Percentiles rank a stretch among this genome's conserved stretches.
Conservation (phyloP, 30 jellyfish, hydroid and myxozoan species). For the Cassiopea andromeda region DNA sequence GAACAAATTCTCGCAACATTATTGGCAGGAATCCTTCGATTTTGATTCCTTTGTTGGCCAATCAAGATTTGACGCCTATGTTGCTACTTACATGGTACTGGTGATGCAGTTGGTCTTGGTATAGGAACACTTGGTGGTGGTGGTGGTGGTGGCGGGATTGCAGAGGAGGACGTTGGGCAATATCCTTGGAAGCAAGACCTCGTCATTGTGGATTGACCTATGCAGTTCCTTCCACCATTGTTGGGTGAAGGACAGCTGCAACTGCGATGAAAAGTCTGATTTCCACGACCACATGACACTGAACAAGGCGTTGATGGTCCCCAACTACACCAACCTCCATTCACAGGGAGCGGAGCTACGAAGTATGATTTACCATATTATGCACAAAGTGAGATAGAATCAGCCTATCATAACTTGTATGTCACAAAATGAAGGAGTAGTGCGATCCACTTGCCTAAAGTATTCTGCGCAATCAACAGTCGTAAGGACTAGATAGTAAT, state of each 20-base stretch:
- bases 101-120: neutral
- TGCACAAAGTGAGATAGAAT: neutral
- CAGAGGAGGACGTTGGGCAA: constrained; percentile 23
- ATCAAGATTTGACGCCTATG: too few species aligned
- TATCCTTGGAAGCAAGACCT: constrained; percentile 1
- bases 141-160: neutral
- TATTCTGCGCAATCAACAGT: too few species aligned
- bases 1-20: too few species aligned
- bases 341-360: neutral
- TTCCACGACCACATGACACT: constrained; percentile 21
- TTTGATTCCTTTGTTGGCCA: too few species aligned
- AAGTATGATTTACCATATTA: neutral
- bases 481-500: too few species aligned
- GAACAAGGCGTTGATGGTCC: constrained; percentile 11
- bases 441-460: too few species aligned
- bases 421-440: too few species aligned
- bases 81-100: neutral
- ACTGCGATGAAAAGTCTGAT: neutral
- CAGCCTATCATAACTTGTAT: too few species aligned
- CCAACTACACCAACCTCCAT: constrained; percentile 50
- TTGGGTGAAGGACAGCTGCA: constrained; percentile 33
- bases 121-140: neutral
- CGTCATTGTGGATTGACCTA: neutral
- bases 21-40: too few species aligned
- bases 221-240: constrained; percentile 28